Percentiles rank a stretch among this genome's conserved stretches.
phyloP scores from a whole-genome alignment of 1,140 invertebrate species.

The Parasteatoda tepidariorum region DNA sequence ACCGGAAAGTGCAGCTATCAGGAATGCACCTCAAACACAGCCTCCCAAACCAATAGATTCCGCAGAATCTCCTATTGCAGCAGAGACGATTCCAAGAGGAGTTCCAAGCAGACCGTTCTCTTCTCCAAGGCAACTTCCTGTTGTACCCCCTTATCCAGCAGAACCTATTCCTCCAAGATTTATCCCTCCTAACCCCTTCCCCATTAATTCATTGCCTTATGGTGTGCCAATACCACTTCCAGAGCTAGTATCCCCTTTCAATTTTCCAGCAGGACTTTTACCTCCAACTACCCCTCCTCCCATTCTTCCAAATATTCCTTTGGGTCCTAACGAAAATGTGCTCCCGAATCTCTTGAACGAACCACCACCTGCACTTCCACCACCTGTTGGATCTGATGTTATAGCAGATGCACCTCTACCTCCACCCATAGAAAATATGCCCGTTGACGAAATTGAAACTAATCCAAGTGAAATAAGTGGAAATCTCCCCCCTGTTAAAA shows the following conservation, averaged over 20 bases:
- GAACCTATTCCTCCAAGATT: background rate
- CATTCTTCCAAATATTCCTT: background rate
- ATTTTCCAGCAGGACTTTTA: background rate
- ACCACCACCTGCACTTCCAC: background rate
- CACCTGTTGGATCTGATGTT: background rate
- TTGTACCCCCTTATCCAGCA: background rate
- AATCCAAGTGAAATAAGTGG: no score
- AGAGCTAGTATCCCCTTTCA: background rate
- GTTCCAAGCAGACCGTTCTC: background rate
- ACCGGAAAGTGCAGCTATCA: background rate
- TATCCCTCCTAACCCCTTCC: background rate
- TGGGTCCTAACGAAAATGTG: background rate
- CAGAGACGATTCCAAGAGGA: background rate
- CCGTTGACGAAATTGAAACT: background rate
- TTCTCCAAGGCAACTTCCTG: no score
- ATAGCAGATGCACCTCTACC: background rate
- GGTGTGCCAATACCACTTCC: background rate
- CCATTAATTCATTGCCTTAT: background rate
- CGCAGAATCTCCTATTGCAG: background rate
- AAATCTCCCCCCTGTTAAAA: no score
- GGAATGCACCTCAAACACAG: background rate
- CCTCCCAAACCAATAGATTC: background rate
- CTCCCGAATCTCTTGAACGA: background rate
- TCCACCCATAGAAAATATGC: background rate
- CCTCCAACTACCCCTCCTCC: background rate